Evolutionary conservation across 2,888 invertebrate species (phyloP).

Genomic region (Calameuta idolon): DNA sequence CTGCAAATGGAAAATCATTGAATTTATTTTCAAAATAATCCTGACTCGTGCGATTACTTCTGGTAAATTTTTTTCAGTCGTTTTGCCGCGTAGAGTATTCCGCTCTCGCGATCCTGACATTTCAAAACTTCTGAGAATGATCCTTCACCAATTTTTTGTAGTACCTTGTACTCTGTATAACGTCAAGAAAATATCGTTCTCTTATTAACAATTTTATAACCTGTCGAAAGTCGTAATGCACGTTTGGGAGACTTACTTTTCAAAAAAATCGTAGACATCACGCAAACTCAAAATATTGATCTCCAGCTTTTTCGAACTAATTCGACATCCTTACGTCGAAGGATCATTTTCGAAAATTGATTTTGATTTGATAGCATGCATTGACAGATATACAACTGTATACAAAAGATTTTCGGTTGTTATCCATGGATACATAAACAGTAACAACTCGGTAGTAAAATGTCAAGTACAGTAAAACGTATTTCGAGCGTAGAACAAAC

Average conservation of each 20-base stretch:
- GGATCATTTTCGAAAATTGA: slow-evolving; percentile 9
- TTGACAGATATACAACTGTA: background rate
- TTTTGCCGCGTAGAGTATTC: slow-evolving; percentile 73
- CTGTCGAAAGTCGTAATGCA: background rate
- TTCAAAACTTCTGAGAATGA: slow-evolving; percentile 78
- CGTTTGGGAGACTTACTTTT: slow-evolving; percentile 19
- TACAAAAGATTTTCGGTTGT: background rate
- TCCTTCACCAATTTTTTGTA: slow-evolving; percentile 77
- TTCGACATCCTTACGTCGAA: slow-evolving; percentile 10
- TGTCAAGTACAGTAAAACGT: background rate
- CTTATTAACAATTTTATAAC: background rate
- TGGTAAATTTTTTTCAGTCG: slow-evolving; percentile 73
- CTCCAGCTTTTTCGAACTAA: background rate
- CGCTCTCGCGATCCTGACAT: slow-evolving; percentile 72
- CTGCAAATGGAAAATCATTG: slow-evolving; percentile 53
- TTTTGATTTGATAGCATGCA: background rate
- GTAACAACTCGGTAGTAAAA: background rate
- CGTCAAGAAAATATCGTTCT: background rate
- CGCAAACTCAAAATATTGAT: background rate
- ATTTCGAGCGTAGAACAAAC: background rate
- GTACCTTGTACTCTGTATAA: slow-evolving; percentile 72
- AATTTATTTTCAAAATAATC: slow-evolving; percentile 11
- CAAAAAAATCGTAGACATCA: slow-evolving; percentile 24
- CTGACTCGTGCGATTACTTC: slow-evolving; percentile 63
- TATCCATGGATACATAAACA: slow-evolving; percentile 4